phyloP scores from a whole-genome alignment of 2,888 invertebrate species.

The Ichneumon xanthorius region DNA sequence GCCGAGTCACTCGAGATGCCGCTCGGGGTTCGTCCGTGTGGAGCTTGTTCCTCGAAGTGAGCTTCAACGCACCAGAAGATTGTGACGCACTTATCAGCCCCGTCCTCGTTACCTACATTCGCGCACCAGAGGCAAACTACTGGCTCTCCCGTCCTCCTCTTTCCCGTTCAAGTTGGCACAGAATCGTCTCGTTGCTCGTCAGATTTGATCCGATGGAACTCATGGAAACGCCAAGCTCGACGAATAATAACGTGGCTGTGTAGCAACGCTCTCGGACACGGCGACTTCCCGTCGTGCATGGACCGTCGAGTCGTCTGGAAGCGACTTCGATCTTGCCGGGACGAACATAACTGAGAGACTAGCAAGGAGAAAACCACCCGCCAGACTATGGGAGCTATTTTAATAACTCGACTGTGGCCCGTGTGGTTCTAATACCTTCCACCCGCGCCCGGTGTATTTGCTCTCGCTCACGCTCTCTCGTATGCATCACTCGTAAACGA shows the following conservation, averaged over 20 bases:
- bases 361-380: conserved; percentile 63
- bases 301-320: conserved; percentile 54
- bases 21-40: not conserved
- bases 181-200: not conserved
- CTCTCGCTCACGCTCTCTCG: conserved; percentile 15
- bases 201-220: conserved; percentile 20
- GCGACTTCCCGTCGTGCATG: conserved; percentile 42
- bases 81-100: conserved; percentile 56
- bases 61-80: conserved; percentile 8
- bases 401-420: conserved; percentile 69
- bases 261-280: conserved; percentile 21
- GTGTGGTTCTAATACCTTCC: conserved; percentile 58
- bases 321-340: conserved; percentile 64
- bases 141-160: conserved; percentile 22
- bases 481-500: conserved; percentile 19
- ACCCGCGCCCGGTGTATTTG: conserved; percentile 37
- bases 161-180: conserved; percentile 14
- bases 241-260: conserved; percentile 10
- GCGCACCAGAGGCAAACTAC: conserved; percentile 43
- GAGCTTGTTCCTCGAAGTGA: conserved; percentile 24
- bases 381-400: conserved; percentile 74
- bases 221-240: conserved; percentile 32
- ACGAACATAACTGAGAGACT: conserved; percentile 67
- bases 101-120: conserved; percentile 65
- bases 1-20: conserved; percentile 14